A percentile compares a stretch with the other conserved stretches of the same genome.
phyloP scores from a whole-genome alignment of 1,140 invertebrate genomes.

The Lepidurus apus region DNA sequence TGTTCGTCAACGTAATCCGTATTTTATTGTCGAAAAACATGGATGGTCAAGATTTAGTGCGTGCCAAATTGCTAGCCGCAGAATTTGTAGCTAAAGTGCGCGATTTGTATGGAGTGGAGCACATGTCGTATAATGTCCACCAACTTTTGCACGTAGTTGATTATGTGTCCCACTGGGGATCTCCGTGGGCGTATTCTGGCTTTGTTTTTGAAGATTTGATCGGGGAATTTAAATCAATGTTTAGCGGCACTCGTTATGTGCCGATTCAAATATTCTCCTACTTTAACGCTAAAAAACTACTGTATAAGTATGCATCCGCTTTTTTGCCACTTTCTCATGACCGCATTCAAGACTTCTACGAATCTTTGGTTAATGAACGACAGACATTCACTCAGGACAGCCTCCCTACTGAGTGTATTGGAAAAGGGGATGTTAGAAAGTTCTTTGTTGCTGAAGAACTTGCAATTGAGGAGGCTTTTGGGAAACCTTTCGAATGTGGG shows the following conservation, averaged over 20 bases:
- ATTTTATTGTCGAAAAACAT: slow-evolving; percentile 23
- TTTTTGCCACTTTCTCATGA: not conserved
- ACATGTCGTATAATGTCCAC: slow-evolving; percentile 28
- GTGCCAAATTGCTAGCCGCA: not conserved
- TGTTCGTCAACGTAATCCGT: slow-evolving; percentile 21
- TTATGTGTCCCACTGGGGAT: slow-evolving; percentile 21
- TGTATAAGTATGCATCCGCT: not conserved
- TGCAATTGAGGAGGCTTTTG: slow-evolving; percentile 3
- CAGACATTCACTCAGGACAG: not conserved
- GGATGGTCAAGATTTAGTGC: not conserved
- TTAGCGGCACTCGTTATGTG: slow-evolving; percentile 23
- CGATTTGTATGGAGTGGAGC: slow-evolving; percentile 24
- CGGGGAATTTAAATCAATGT: slow-evolving; percentile 22
- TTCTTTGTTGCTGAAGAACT: not conserved
- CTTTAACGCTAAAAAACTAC: slow-evolving; percentile 22
- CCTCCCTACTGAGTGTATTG: not conserved
- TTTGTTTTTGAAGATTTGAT: slow-evolving; percentile 26
- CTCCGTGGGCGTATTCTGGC: slow-evolving; percentile 27
- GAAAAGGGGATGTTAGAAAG: not conserved
- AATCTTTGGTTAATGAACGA: not conserved
- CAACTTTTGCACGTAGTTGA: slow-evolving; percentile 23
- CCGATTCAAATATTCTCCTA: slow-evolving; percentile 24
- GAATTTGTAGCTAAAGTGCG: not conserved
- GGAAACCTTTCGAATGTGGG: not conserved
- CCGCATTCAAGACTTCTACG: slow-evolving; percentile 23